Conservation (phyloP, 2,113 vertebrate genomes). For the Gopherus evgoodei region DNA sequence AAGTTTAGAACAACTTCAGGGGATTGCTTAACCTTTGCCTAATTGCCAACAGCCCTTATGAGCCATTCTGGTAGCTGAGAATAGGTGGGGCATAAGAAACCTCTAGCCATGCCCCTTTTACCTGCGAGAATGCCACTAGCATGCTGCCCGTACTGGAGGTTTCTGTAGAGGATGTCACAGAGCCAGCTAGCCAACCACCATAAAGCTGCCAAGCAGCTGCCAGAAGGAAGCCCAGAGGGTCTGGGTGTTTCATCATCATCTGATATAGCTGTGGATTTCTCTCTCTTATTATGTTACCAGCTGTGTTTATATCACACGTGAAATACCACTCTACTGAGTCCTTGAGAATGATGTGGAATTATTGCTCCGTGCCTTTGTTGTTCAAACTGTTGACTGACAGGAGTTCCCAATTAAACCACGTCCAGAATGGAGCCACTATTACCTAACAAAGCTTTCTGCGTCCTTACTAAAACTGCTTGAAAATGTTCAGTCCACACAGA, state of each 20-base stretch:
- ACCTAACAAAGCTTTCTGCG: no score
- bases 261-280: conserved; percentile 33
- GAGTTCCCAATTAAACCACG: no score
- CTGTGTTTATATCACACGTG: conserved; percentile 31
- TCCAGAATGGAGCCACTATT: no score
- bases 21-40: neutral
- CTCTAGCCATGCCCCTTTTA: neutral
- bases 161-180: neutral
- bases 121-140: conserved; percentile 25
- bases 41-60: neutral
- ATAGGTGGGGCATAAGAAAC: neutral
- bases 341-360: neutral
- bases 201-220: conserved; percentile 15
- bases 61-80: neutral
- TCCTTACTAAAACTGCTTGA: no score
- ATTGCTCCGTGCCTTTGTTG: no score
- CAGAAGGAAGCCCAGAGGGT: conserved; percentile 17
- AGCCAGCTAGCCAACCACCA: neutral
- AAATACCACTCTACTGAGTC: neutral
- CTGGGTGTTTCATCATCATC: conserved; percentile 29
- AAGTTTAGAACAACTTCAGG: neutral
- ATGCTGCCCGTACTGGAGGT: conserved; percentile 20
- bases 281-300: neutral
- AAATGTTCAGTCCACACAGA: no score
- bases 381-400: no score